Evolutionary conservation across 2,888 invertebrate genomes (phyloP), one percentile per base, ranked within the genome.

Genomic region (Cremastobaeus sp.): DNA sequence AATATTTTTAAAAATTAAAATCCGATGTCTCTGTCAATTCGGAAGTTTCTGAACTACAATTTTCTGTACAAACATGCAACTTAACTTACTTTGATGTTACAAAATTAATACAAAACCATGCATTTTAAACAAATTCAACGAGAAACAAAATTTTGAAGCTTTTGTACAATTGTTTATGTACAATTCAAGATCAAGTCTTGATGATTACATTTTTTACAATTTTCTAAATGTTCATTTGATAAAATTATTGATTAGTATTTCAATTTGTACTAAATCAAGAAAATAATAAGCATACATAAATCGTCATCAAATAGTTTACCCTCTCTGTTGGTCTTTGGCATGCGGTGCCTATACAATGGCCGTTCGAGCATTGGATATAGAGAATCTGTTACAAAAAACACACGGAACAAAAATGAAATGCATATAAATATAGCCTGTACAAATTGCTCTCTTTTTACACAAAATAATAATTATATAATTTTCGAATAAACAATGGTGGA

Each of bases 281-380:
- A 25, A 32, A 32, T 32, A 11, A n/a, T 6, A n/a, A n/a, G 11
- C 9, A 3, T 11, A 32, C 11, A n/a, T n/a, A 11, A 32, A 32
- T 32, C n/a, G 4, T n/a, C 11, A 32, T 11, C 5, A 14, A 34
- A 18, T 25, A 52, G 52, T 76, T 90, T 91, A 91, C 91, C 91
- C 88, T 89, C 86, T 88, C 89, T 89, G 84, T 90, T 89, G 75
- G 89, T 88, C 80, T 88, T 88, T 79, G 90, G 90, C 64, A 83
- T 79, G 82, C 85, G 87, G 83, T 86, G 88, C 86, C 85, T 89
- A 83, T 88, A 89, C 84, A 88, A 86, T 76, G 90, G 90, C 79
- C 89, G 89, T 85, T 88, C 76, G 32, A 73, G 50, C 76, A 85
- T 85, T 82, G 88, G 88, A 87, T 88, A 89, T 82, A 90, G 87